These are phyloP conservation scores for Heterohyrax brucei DNA, from an alignment of 2,797 vertebrate genomes.

Conservation along the genomic window DNA sequence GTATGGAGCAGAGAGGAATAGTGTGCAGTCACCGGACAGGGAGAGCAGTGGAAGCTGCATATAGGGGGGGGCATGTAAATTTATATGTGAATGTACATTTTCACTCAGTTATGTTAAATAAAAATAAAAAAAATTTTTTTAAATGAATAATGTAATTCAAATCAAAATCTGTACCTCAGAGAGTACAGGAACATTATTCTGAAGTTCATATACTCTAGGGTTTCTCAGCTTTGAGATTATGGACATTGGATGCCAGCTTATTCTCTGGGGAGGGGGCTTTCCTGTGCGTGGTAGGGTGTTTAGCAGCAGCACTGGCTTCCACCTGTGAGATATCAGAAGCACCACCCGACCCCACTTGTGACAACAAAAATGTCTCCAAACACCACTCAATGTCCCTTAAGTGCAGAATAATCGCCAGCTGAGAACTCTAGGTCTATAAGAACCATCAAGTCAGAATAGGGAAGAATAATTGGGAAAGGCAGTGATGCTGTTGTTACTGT, in stretches of 20 bases:
- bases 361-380: not conserved
- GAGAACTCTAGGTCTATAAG: not conserved
- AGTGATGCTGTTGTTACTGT: not conserved
- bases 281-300: not conserved
- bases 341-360: not conserved
- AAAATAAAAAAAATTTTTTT: too few relatives aligned
- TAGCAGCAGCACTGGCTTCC: not conserved
- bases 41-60: too few relatives aligned
- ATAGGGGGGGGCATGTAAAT: too few relatives aligned
- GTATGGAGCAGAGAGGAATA: too few relatives aligned
- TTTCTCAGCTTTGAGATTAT: not conserved
- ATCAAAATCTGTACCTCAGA: not conserved
- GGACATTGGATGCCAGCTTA: not conserved
- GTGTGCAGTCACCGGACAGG: too few relatives aligned
- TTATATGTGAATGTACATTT: too few relatives aligned
- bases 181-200: not conserved
- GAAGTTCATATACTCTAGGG: not conserved
- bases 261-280: accelerated
- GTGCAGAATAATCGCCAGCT: not conserved
- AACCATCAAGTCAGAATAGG: not conserved
- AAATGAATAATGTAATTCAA: too few relatives aligned
- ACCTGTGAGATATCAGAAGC: not conserved
- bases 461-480: not conserved
- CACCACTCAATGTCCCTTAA: not conserved
- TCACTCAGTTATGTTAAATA: too few relatives aligned